Evolutionary conservation across 2,113 vertebrate genomes (phyloP), one percentile per base, ranked within the genome.

Genomic region (Saimiri boliviensis): DNA sequence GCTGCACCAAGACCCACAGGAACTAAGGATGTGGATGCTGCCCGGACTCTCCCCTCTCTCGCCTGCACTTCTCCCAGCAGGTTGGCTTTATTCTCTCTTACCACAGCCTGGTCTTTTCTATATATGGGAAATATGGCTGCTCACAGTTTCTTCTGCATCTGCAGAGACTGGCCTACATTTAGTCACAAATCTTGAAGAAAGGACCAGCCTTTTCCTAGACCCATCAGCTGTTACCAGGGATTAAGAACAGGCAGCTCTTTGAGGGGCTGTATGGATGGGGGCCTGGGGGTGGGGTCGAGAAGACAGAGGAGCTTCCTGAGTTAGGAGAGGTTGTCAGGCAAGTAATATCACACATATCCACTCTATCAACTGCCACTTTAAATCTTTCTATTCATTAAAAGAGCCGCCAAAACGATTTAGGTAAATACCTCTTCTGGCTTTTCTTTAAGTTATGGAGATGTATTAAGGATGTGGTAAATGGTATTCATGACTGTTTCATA

Each of bases 111-210:
- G 5, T 45, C 40, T 88, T 84, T 49, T 74, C 37, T n/a, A 4
- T 11, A 13, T 77, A 17, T 74, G 14, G 70, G 73, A 47, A 83
- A 30, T 52, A 23, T 37, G 23, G 77, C 49, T 68, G 13, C 40
- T 56, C 40, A 19, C 42, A 32, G 19, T 47, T 76, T 63, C 63
- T 81, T 73, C 49, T n/a, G 49, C n/a, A 56, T 84, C 71, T 83
- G 52, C 16, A 21, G 32, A 63, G 54, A 66, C n/a, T 90, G 77
- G 10, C 27, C n/a, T 66, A 6, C 2, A 77, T 5, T 42, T 70
- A n/a, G 27, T 94, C 86, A 85, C 45, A 96, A 27, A 85, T 87
- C 40, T 77, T 66, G 56, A 94, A 49, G 76, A 60, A 71, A 76
- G 74, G 60, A 63, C 27, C 1, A 19, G 52, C 11, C 25, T 89